phyloP scores from a whole-genome alignment of 2,113 vertebrate species.

The Taxidea taxus region DNA sequence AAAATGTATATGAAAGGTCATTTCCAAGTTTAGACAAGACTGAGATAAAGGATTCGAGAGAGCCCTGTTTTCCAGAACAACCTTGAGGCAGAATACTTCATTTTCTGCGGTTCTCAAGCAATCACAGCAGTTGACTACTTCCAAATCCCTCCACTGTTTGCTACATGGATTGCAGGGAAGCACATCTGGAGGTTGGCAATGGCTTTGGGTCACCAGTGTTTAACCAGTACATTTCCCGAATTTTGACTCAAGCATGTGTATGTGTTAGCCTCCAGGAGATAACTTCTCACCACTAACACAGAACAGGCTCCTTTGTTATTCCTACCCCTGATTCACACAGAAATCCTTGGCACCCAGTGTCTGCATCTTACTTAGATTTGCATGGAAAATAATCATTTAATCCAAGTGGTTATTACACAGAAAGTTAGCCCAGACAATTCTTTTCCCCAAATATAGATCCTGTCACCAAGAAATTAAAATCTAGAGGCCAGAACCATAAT shows the following conservation, averaged over 20 bases:
- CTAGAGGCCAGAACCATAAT: not conserved
- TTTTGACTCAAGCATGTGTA: not conserved
- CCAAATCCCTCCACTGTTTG: not conserved
- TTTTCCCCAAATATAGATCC: conserved; percentile 32
- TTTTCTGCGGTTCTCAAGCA: not conserved
- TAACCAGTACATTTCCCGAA: not conserved
- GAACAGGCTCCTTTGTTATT: conserved; percentile 30
- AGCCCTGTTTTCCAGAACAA: not conserved
- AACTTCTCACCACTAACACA: conserved; percentile 28
- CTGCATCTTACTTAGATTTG: conserved; percentile 61
- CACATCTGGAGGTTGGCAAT: not conserved
- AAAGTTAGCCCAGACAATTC: conserved; percentile 45
- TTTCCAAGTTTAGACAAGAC: not conserved
- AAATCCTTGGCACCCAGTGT: not conserved
- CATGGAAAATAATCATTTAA: conserved; percentile 51
- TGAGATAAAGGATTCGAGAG: not conserved
- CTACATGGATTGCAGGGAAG: not conserved
- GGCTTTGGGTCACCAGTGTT: not conserved
- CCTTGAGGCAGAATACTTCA: not conserved
- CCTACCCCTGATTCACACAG: not conserved
- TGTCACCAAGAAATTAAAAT: conserved; percentile 61
- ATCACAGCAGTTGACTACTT: not conserved
- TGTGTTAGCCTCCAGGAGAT: not conserved
- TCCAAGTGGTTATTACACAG: conserved; percentile 3
- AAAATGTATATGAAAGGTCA: not conserved